Conservation (phyloP, 2,113 vertebrate species). For the Nerophis ophidion region DNA sequence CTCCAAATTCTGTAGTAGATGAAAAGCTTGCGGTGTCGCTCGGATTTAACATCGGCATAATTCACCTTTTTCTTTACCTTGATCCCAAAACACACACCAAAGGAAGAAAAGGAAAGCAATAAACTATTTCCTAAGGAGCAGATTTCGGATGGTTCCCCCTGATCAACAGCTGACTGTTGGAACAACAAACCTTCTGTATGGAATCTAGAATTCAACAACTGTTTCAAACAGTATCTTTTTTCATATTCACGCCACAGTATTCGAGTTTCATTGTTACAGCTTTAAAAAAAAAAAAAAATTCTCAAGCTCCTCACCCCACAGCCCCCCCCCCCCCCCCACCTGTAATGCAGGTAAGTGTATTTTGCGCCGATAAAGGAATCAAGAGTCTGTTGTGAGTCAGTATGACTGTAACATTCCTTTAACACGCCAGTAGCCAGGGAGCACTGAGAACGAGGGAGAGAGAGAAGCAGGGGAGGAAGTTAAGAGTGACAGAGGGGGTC, state of each 20-base stretch:
- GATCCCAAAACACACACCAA: constrained; percentile 68
- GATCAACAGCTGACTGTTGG: constrained; percentile 59
- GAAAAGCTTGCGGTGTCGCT: constrained; percentile 65
- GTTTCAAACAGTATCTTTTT: constrained; percentile 72
- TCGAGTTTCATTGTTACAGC: constrained; percentile 67
- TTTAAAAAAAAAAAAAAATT: constrained; percentile 42
- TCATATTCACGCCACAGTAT: constrained; percentile 65
- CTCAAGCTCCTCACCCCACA: constrained; percentile 36
- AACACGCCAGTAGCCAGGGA: constrained; percentile 47
- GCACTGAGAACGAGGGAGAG: constrained; percentile 48
- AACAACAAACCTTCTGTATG: constrained; percentile 62
- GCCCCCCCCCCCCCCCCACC: background rate
- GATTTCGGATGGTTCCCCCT: constrained; percentile 55
- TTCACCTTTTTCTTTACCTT: constrained; percentile 60
- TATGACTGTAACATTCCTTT: constrained; percentile 64
- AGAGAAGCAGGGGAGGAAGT: constrained; percentile 14
- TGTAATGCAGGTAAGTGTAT: constrained; percentile 52
- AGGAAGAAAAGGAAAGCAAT: constrained; percentile 28
- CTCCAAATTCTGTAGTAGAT: constrained; percentile 58
- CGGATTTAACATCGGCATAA: constrained; percentile 58
- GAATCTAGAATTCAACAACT: constrained; percentile 73
- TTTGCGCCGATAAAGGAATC: constrained; percentile 62
- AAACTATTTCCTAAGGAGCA: constrained; percentile 55
- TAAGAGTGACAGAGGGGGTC: constrained; percentile 7
- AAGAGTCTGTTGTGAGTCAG: constrained; percentile 68